Evolutionary conservation across 2,113 vertebrate genomes (phyloP).

Genomic region (Cepphus grylle): DNA sequence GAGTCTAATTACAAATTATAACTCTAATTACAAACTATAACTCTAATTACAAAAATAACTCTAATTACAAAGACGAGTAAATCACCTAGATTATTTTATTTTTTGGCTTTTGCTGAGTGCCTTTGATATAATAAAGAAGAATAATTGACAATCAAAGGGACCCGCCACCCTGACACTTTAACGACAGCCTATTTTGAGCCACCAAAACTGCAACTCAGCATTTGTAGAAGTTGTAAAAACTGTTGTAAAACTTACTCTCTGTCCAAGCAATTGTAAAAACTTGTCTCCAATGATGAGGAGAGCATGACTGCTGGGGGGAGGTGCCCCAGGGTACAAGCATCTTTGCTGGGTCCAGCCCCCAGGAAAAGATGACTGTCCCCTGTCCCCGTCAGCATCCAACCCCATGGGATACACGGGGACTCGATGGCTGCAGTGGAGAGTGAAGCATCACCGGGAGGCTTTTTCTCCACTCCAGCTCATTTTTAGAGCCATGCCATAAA

Average conservation of each 20-base stretch:
- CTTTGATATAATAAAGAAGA: neutral
- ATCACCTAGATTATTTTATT: neutral
- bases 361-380: accelerated
- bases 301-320: neutral
- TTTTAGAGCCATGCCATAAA: neutral
- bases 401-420: accelerated
- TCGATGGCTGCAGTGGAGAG: accelerated
- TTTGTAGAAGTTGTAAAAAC: neutral
- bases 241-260: neutral
- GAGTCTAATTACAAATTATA: neutral
- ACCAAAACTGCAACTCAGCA: neutral
- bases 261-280: neutral
- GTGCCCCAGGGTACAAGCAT: neutral
- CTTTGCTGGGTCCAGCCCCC: neutral
- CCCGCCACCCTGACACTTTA: neutral
- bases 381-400: neutral
- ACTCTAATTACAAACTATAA: neutral
- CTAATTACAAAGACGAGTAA: neutral
- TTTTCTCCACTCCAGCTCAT: neutral
- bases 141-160: neutral
- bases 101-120: neutral
- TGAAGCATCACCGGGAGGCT: neutral
- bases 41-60: neutral
- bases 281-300: neutral
- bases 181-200: neutral